Evolutionary conservation across 2,888 invertebrate genomes (phyloP).

Genomic region (Sesia bembeciformis): DNA sequence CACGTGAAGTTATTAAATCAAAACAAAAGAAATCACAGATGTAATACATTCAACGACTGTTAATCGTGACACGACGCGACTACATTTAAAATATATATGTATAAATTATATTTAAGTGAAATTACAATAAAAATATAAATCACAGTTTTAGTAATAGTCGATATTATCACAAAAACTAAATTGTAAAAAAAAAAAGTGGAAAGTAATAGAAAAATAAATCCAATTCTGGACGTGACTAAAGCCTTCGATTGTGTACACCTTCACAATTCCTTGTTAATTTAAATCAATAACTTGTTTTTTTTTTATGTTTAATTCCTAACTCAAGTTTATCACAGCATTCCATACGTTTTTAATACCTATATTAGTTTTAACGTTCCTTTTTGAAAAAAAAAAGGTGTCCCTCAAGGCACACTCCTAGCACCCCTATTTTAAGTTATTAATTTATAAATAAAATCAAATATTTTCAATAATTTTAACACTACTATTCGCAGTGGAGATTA

Average conservation of each 20-base stretch:
- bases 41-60: constrained; percentile 43
- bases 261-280: constrained; percentile 18
- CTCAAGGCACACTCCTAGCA: constrained; percentile 54
- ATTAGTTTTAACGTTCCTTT: constrained; percentile 25
- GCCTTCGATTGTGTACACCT: constrained; percentile 35
- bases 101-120: constrained; percentile 16
- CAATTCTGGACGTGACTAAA: constrained; percentile 30
- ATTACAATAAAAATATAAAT: constrained; percentile 37
- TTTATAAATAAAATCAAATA: too few relatives aligned
- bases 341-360: constrained; percentile 29
- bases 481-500: too few relatives aligned
- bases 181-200: constrained; percentile 21
- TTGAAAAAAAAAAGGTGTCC: constrained; percentile 26
- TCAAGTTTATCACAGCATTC: constrained; percentile 53
- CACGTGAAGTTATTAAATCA: constrained; percentile 46
- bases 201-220: constrained; percentile 18
- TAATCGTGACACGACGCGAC: constrained; percentile 3
- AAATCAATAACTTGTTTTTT: constrained; percentile 23
- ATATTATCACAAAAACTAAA: constrained; percentile 49
- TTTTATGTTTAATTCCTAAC: constrained; percentile 25
- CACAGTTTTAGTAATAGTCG: constrained; percentile 52
- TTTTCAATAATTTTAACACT: too few relatives aligned
- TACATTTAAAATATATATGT: constrained; percentile 9
- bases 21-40: constrained; percentile 65
- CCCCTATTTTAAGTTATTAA: constrained; percentile 13